Conservation (phyloP, 2,797 vertebrate genomes). For the Galagoides demidoff region DNA sequence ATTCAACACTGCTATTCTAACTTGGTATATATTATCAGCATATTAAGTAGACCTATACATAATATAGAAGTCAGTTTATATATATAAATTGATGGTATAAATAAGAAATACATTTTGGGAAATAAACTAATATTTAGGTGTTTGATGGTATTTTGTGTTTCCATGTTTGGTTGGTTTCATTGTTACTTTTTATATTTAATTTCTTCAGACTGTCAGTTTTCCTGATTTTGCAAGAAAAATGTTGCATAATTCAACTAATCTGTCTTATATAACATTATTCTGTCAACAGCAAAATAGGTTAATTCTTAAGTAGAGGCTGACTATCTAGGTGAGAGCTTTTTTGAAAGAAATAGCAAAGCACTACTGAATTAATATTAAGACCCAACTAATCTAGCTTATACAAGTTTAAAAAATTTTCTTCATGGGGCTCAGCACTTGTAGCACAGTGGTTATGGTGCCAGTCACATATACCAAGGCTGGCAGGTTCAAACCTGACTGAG, state of each 20-base stretch:
- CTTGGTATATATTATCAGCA: not conserved
- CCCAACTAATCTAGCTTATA: not conserved
- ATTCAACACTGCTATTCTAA: accelerated
- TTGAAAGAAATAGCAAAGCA: not conserved
- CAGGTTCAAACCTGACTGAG: too few relatives aligned
- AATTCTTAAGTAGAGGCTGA: not conserved
- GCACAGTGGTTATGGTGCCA: too few relatives aligned
- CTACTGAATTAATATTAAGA: not conserved
- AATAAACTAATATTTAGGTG: not conserved
- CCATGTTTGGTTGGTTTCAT: not conserved
- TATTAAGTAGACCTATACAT: not conserved
- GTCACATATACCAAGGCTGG: too few relatives aligned
- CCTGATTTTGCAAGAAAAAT: not conserved
- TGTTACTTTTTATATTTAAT: not conserved
- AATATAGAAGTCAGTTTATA: not conserved
- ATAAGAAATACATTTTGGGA: not conserved
- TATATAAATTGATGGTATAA: not conserved
- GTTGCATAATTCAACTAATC: not conserved
- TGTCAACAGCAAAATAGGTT: not conserved
- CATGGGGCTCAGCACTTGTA: too few relatives aligned
- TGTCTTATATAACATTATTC: not conserved
- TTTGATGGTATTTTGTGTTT: not conserved
- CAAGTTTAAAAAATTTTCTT: too few relatives aligned
- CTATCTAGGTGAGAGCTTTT: not conserved
- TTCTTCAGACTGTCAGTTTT: not conserved